These are phyloP conservation scores for Ciconia boyciana DNA, from an alignment of 2,113 vertebrate genomes.

Conservation along the genomic window DNA sequence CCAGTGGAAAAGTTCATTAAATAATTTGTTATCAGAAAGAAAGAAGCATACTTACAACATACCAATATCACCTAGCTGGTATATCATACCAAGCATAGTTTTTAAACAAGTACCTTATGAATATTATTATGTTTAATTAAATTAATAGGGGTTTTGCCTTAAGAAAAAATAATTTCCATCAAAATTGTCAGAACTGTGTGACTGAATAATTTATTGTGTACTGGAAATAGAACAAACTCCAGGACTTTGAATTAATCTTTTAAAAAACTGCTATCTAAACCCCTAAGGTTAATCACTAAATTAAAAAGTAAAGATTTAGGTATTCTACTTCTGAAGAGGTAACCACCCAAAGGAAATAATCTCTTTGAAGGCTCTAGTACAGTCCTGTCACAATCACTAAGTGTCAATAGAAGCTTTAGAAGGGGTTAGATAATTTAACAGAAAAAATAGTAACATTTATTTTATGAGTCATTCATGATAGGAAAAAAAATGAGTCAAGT, in stretches of 20 bases:
- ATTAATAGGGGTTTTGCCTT: neutral
- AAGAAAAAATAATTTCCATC: neutral
- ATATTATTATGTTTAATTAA: neutral
- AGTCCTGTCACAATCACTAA: neutral
- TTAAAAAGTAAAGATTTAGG: neutral
- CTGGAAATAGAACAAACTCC: neutral
- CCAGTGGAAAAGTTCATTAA: neutral
- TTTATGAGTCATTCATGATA: neutral
- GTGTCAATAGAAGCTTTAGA: neutral
- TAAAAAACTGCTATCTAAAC: neutral
- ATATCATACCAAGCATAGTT: neutral
- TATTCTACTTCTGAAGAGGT: neutral
- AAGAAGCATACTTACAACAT: neutral
- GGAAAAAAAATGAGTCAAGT: neutral
- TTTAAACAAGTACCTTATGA: neutral
- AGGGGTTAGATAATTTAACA: neutral
- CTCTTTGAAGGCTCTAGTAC: neutral
- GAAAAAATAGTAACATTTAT: neutral
- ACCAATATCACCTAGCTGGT: neutral
- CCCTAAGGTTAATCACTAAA: neutral
- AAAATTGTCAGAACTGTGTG: neutral
- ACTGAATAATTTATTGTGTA: neutral
- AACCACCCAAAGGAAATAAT: neutral
- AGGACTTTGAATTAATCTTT: neutral
- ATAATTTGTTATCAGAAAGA: neutral